Evolutionary conservation across 2,797 vertebrate genomes (phyloP).

Genomic region (Pseudomugil gertrudae): DNA sequence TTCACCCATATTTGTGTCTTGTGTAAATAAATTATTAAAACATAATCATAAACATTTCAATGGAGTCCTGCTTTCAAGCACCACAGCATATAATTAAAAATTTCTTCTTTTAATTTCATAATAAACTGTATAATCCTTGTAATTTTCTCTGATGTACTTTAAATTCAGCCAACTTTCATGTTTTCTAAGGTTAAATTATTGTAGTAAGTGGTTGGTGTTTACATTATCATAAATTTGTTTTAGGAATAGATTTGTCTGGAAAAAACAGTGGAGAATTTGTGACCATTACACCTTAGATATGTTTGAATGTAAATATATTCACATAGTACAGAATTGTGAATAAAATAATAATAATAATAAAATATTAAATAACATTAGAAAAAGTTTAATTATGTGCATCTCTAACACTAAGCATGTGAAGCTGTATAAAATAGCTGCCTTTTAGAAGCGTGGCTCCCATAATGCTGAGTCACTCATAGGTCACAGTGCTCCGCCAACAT

Average conservation of each 20-base stretch:
- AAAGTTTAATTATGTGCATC: not conserved
- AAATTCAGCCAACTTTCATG: not conserved
- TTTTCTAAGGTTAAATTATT: not conserved
- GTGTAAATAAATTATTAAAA: not conserved
- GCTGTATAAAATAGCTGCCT: conserved; percentile 6
- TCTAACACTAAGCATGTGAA: not conserved
- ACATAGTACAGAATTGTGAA: not conserved
- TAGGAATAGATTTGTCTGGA: not conserved
- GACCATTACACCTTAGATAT: not conserved
- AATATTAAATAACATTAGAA: not conserved
- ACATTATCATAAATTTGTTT: not conserved
- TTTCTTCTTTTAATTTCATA: not conserved
- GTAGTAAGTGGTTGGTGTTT: not conserved
- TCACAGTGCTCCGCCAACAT: conserved; percentile 18
- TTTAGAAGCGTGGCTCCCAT: conserved; percentile 6
- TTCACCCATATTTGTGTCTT: not conserved
- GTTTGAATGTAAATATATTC: not conserved
- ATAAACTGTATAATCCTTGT: not conserved
- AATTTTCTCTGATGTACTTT: not conserved
- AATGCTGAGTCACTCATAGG: conserved; percentile 59
- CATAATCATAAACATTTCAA: not conserved
- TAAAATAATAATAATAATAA: not conserved
- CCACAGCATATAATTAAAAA: not conserved
- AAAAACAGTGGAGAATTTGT: not conserved
- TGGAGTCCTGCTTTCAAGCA: not conserved